Evolutionary conservation across 2,113 vertebrate genomes (phyloP), one percentile per base, ranked within the genome.

Genomic region (Oreochromis aureus): DNA sequence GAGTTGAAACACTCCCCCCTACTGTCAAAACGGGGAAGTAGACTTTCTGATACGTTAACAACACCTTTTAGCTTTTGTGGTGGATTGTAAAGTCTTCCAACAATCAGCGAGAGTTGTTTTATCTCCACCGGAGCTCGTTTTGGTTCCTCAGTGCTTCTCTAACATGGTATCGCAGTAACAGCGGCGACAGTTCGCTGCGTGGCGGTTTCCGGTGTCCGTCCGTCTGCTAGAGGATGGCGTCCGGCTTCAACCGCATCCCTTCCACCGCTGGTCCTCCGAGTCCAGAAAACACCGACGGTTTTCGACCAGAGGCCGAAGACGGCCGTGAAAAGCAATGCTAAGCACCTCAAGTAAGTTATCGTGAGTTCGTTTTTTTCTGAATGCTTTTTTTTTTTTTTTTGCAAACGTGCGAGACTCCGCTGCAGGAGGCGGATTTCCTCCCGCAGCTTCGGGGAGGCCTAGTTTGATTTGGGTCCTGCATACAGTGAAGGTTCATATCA

Each of bases 191-290:
- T 56, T 90, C 89, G 27, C 91, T 94, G 91, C 92, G 89, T 55
- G 92, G 89, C 90, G 92, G 94, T 86, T 96, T 96, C 95, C 95
- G 95, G 95, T 95, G 94, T 95, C 93, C 93, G 91, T 94, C 86
- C 93, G 91, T 94, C 92, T 91, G 89, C 91, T 69, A 86, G 92
- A 94, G 95, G 95, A 95, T 95, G 95, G 94, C 95, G 95, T 92
- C 93, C 89, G 90, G 93, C 90, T 93, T 86, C 89, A 32, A 59
- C 91, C 85, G 89, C 93, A 94, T 94, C 94, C 91, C 89, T 82
- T 89, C 88, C 10, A 80, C 92, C 86, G 89, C 89, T 93, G 93
- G 94, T 91, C 81, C 93, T 91, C 86, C 86, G 87, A 90, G 61
- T 51, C 80, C 83, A 13, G 82, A 39, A 89, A 32, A 66, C 11